Percentiles rank a stretch among this genome's conserved stretches.
Conservation (phyloP, 2,888 invertebrate genomes). For the Lasioglossum figueresi region DNA sequence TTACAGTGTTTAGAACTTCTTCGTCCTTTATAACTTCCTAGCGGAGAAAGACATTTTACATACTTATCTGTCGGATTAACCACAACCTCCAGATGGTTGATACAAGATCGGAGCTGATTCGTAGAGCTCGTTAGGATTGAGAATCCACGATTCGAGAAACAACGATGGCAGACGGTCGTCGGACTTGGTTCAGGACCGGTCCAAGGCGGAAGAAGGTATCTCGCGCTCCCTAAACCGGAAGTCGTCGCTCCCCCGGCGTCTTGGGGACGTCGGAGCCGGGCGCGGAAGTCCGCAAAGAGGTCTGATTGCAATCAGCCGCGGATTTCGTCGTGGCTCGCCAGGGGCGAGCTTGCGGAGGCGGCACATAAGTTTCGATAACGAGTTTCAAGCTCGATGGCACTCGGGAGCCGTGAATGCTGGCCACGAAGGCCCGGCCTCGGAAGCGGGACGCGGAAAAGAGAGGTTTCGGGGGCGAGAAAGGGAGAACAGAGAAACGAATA, state of each 20-base stretch:
- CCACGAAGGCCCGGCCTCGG: constrained; percentile 56
- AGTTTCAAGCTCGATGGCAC: constrained; percentile 68
- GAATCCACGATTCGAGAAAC: neutral
- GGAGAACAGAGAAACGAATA: constrained; percentile 19
- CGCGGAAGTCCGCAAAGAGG: constrained; percentile 76
- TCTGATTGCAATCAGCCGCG: constrained; percentile 80
- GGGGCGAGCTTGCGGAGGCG: constrained; percentile 29
- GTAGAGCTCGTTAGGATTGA: neutral
- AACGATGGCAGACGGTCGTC: neutral
- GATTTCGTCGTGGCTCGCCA: constrained; percentile 65
- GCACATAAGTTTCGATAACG: constrained; percentile 73
- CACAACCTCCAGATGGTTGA: neutral
- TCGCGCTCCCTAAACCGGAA: constrained; percentile 60
- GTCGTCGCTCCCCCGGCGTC: constrained; percentile 44
- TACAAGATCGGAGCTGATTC: neutral
- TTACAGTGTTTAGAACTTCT: too few relatives aligned
- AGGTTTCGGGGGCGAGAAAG: constrained; percentile 20
- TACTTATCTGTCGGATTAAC: too few relatives aligned
- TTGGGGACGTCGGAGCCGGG: constrained; percentile 56
- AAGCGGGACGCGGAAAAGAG: constrained; percentile 46
- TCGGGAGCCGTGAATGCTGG: constrained; percentile 67
- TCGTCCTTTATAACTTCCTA: too few relatives aligned
- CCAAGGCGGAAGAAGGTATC: neutral
- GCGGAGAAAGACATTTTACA: neutral
- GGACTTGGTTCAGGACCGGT: too few relatives aligned